Conservation (phyloP, 1,140 invertebrate species). For the Drosophila eugracilis region DNA sequence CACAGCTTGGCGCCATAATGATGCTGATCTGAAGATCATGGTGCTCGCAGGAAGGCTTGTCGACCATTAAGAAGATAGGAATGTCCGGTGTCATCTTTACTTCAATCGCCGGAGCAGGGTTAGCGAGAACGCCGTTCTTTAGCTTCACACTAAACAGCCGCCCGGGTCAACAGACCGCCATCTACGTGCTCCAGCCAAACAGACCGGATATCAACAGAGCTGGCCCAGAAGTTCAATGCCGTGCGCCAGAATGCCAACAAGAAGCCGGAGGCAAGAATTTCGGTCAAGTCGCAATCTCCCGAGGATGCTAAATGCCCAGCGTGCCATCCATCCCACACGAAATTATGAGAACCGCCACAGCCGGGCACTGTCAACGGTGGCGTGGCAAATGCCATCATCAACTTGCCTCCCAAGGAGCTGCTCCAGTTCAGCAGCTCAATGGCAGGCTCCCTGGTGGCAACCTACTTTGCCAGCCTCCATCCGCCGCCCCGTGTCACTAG, state of each 20-base stretch:
- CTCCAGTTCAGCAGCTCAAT: conserved; percentile 21
- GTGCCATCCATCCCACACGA: conserved; percentile 67
- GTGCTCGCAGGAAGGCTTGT: conserved; percentile 44
- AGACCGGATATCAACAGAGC: conserved; percentile 63
- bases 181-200: conserved; percentile 76
- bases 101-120: conserved; percentile 72
- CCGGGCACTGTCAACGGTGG: conserved; percentile 72
- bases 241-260: conserved; percentile 57
- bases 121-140: conserved; percentile 66
- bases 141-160: conserved; percentile 69
- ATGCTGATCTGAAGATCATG: conserved; percentile 67
- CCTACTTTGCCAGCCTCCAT: conserved; percentile 75
- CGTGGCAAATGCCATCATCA: conserved; percentile 76
- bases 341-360: conserved; percentile 70
- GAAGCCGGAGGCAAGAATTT: conserved; percentile 78
- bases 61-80: conserved; percentile 63
- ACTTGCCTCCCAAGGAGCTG: conserved; percentile 68
- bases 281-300: conserved; percentile 75
- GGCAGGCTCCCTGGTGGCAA: conserved; percentile 51
- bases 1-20: conserved; percentile 67
- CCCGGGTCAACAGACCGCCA: conserved; percentile 70
- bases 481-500: conserved; percentile 60
- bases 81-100: conserved; percentile 70
- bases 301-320: conserved; percentile 78
- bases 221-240: conserved; percentile 75